Evolutionary conservation across 2,888 invertebrate genomes (phyloP), one percentile per base, ranked within the genome.

Genomic region (Gordius sp.): DNA sequence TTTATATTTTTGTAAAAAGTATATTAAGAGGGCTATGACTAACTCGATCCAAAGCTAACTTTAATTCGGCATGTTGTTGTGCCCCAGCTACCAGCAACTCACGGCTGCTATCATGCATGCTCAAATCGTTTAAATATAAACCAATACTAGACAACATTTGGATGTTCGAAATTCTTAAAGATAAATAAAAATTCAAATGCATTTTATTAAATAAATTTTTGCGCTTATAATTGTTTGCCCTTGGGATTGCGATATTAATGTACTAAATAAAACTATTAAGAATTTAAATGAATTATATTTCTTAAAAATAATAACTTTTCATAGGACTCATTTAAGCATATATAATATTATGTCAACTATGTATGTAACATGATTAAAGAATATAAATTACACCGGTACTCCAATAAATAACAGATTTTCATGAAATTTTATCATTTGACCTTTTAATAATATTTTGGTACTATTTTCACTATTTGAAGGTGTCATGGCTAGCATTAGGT

Each of bases 101-200:
- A 69, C 91, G 78, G 75, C 89, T 91, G 62, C 89, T 91, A 67
- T 93, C 93, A 66, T 93, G 91, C 81, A 93, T 85, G 16, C 89
- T 89, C 57, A 93, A 75, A 71, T 93, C 93, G 67, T 93, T 93
- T 67, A 93, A 87, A 68, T 85, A 93, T 0, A 93, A 76, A 0
- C 91, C 91, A 0, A 86, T 82, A 54, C 81, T 80, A 60, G 87
- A 82, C 63, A 93, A 20, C 8, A 4, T 47, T 47, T 47, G n/a
- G 20, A 47, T 47, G 20, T 47, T 47, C 4, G 47, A 47, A 18
- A 47, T 47, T 13, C 39, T n/a, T n/a, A n/a, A n/a, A n/a, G n/a
- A n/a, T n/a, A n/a, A n/a, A n/a, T n/a, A n/a, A n/a, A n/a, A n/a
- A n/a, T n/a, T n/a, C n/a, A 33, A n/a, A 33, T 13, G 8, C 39